Base-by-base conservation (phyloP, 2,797 vertebrate genomes). In the Lutra lutra region DNA sequence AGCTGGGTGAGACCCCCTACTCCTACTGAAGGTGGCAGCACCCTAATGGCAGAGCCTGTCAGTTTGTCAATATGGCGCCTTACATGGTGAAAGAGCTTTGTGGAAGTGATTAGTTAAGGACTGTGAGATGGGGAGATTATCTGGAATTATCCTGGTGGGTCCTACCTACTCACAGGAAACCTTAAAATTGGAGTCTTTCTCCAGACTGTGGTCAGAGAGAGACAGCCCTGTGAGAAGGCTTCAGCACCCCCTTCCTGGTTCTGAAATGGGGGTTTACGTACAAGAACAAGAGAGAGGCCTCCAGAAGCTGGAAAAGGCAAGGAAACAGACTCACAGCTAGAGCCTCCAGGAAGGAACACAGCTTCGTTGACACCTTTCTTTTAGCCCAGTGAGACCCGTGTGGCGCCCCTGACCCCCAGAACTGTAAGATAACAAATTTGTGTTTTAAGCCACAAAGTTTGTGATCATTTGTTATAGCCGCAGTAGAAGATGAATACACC, bases 401-500 rank as follows among this genome's bases (percentile, higher is more conserved):
- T 0, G 0, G 20, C 2, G 11, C 32, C 48, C 60, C 56, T 80
- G 79, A 43, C 27, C 79, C 56, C 27, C 27, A 48, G 46, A 68
- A 40, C 35, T 40, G 1, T 17, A 35, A 58, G 72, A 73, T 56
- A 73, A 64, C 40, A 82, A 25, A 38, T 72, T 20, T 40, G 1
- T 38, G 38, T 72, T 29, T 77, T 23, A 77, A 84, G 35, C 64
- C 79, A 54, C 84, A 38, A 72, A 86, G 56, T 62, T 0, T 21
- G 40, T 20, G n/a, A 38, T 66, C 15, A 91, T 70, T 95, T 83
- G 54, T 88, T 89, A 54, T 23, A 35, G 77, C 78, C 38, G 32
- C 64, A 80, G n/a, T 8, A 80, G 51, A 66, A 89, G 80, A 77
- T 0, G 7, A 78, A 85, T 46, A 98, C 87, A 96, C 89, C 97